phyloP scores from a whole-genome alignment of 2,797 vertebrate genomes.

The Gambusia yucatana region DNA sequence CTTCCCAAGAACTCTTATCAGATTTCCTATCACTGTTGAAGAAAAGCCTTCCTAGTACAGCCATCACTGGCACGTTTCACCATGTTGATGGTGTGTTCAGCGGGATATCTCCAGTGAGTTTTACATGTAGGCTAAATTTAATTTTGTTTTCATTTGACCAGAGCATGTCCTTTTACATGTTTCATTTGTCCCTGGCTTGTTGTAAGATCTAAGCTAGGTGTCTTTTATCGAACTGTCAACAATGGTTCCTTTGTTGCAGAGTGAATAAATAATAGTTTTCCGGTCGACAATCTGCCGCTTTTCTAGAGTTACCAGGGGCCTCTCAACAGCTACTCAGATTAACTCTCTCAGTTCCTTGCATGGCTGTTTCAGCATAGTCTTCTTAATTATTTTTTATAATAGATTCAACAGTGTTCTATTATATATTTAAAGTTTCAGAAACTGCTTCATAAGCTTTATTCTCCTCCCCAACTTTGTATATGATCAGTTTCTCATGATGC shows the following conservation, averaged over 20 bases:
- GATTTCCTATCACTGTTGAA: background rate
- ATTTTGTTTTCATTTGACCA: background rate
- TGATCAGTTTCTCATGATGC: background rate
- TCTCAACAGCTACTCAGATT: background rate
- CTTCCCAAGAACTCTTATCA: background rate
- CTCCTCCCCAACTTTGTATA: background rate
- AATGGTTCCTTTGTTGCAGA: background rate
- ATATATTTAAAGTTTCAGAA: background rate
- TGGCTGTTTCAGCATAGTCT: background rate
- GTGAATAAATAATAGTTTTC: background rate
- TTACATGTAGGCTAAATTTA: background rate
- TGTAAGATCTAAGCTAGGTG: background rate
- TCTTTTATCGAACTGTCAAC: background rate
- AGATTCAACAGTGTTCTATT: background rate
- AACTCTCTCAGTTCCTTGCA: background rate
- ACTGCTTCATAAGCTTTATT: background rate
- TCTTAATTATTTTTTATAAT: background rate
- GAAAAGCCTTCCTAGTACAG: background rate
- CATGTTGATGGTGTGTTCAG: background rate
- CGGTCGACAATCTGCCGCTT: background rate
- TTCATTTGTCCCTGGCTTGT: background rate
- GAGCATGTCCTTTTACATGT: background rate
- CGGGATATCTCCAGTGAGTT: background rate
- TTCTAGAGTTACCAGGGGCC: background rate
- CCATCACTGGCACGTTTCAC: background rate